Evolutionary conservation across 2,797 vertebrate genomes (phyloP).

Genomic region (Phataginus tricuspis): DNA sequence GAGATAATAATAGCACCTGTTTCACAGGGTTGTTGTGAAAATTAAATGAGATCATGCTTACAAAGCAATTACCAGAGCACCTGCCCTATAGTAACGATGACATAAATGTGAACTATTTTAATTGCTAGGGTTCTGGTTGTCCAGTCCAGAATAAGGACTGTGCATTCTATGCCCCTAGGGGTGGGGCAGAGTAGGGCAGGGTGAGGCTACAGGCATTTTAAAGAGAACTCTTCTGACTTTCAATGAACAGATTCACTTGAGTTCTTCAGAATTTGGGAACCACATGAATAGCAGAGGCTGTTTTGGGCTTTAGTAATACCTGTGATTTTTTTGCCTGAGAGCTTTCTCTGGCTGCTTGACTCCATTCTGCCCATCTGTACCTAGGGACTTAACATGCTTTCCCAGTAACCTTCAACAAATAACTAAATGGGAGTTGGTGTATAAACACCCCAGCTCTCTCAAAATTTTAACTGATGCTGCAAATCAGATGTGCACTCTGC

Average conservation of each 20-base stretch:
- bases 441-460: not conserved
- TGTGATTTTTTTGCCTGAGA: not conserved
- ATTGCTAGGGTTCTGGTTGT: not conserved
- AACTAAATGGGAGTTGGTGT: not conserved
- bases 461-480: not conserved
- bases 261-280: not conserved
- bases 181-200: not conserved
- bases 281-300: not conserved
- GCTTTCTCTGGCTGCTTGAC: not conserved
- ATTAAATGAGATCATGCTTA: slow-evolving; percentile 8
- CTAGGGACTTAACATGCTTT: not conserved
- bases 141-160: not conserved
- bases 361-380: not conserved
- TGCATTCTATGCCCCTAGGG: not conserved
- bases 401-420: not conserved
- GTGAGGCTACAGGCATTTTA: not conserved
- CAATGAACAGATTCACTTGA: not conserved
- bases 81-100: not conserved
- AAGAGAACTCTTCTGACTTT: slow-evolving; percentile 23
- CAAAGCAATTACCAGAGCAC: not conserved
- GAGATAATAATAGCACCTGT: not conserved
- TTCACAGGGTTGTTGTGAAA: not conserved
- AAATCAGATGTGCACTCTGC: not conserved
- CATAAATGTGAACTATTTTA: slow-evolving; percentile 3
- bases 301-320: not conserved